phyloP scores from a whole-genome alignment of 2,888 invertebrate species.

The Meandrusa payeni region DNA sequence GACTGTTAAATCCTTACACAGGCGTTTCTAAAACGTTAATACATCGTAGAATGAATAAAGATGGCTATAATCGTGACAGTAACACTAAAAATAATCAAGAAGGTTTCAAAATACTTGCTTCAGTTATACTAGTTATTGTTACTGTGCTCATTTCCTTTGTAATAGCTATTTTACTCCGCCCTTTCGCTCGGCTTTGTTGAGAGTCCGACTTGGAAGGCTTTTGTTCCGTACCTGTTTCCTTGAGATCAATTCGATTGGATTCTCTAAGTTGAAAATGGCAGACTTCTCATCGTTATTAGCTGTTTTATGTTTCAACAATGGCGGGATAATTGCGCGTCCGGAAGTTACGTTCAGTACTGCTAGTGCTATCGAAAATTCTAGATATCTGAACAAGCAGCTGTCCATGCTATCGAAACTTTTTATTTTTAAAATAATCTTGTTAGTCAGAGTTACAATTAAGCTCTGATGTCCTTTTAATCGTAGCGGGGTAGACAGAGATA shows the following conservation, averaged over 20 bases:
- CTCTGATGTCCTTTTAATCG: too few species aligned
- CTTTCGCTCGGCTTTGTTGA: constrained; percentile 19
- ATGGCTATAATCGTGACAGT: too few species aligned
- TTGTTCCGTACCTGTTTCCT: constrained; percentile 23
- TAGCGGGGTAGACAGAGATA: too few species aligned
- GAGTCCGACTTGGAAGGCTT: constrained; percentile 10
- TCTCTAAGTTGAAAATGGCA: constrained; percentile 17
- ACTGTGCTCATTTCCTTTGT: constrained; percentile 18
- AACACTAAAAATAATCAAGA: not conserved
- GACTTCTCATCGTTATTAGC: constrained; percentile 17
- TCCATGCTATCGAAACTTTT: too few species aligned
- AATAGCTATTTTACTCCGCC: constrained; percentile 19
- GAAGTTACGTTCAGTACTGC: not conserved
- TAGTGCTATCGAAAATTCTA: not conserved
- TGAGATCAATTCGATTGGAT: constrained; percentile 23
- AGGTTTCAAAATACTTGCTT: constrained; percentile 6
- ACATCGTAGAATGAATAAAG: too few species aligned
- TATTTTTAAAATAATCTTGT: too few species aligned
- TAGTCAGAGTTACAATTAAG: too few species aligned
- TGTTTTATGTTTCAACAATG: constrained; percentile 19
- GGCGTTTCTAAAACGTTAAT: too few species aligned
- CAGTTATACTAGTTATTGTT: constrained; percentile 12
- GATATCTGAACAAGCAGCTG: too few species aligned
- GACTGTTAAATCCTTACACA: too few species aligned
- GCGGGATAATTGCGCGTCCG: constrained; percentile 7